Base-by-base conservation (phyloP, 2,113 vertebrate genomes). In the Saimiri boliviensis region DNA sequence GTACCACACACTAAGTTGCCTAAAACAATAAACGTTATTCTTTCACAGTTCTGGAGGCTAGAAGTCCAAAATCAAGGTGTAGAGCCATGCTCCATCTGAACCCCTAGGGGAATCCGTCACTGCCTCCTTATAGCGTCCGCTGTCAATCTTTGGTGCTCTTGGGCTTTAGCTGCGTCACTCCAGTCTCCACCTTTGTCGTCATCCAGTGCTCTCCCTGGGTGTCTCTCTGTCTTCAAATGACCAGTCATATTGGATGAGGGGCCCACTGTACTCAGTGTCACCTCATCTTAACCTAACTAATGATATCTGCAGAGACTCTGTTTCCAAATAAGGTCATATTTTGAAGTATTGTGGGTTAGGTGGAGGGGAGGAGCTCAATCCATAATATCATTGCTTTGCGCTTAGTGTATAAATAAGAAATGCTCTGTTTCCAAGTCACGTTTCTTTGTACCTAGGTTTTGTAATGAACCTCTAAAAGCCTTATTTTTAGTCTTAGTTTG, bases 361-460 rank as follows among this genome's bases (percentile, higher is more conserved):
- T 82, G 27, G 56, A 13, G 14, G 11, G 7, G 19, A 21, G 54
- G 27, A 5, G 3, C 58, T 74, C 82, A 95, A 70, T 70, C 47
- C 89, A 68, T 21, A 66, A 49, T 30, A 45, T 76, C 52, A 84
- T 63, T 35, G 49, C 20, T 88, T 70, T 91, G 25, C 4, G 20
- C 5, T 95, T 37, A 30, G 20, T 74, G 10, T 79, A 6, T 86
- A 86, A 89, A 68, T 79, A 40, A 89, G 45, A 91, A 74, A 52
- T 74, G 8, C 20, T 91, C 11, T 45, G 8, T 77, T 96, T 86
- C 52, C 8, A 89, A 47, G 27, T 89, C 93, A 63, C 17, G 5
- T 79, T 85, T 85, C 45, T 86, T 86, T 90, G 37, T 63, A 76
- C 11, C 30, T 83, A 87, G 14, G 40, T 68, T 96, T 96, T 91